Base-by-base conservation (phyloP, 2,797 vertebrate genomes). In the Leuciscus waleckii region DNA sequence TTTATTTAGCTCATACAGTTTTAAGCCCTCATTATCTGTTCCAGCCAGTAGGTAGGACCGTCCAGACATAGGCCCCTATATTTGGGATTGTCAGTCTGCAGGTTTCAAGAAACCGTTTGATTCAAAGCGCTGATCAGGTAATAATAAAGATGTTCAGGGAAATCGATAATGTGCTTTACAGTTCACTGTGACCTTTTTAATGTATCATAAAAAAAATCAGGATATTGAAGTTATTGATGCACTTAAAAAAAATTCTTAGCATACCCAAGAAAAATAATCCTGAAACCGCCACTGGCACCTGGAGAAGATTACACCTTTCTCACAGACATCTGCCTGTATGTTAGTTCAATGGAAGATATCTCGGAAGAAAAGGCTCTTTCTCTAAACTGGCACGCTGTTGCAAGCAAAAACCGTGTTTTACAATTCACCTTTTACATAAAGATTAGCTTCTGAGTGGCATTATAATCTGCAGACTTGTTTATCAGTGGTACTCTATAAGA, bases 381-480 rank as follows among this genome's bases (percentile, higher is more conserved):
- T 76, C 51, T n/a, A n/a, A 76, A 56, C 23, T 49, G 26, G 29
- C 68, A 35, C 29, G 2, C 41, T 49, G 19, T 32, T 8, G 78
- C 41, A 68, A 67, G 61, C 54, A 26, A n/a, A 26, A 70, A 65
- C 2, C 21, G 0, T 70, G 46, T 81, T 81, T 49, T 70, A 81
- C 63, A 54, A 51, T 37, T 70, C 35, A 81, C 67, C 67, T 81
- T 56, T 83, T 41, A 58, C 17, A 4, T 75, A 46, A 75, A 74
- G 70, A 46, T 83, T 83, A 63, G 13, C 19, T 9, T 49, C 56
- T n/a, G 70, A 83, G 56, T 63, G 81, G 56, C 70, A 75, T 49
- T 63, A 17, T 49, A 82, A 82, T 63, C 56, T 75, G 65, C 9
- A 5, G 46, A 81, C 43, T 56, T 80, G 76, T 79, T 85, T 75